Conservation (phyloP, 2,797 vertebrate genomes). For the Coregonus ussuriensis region DNA sequence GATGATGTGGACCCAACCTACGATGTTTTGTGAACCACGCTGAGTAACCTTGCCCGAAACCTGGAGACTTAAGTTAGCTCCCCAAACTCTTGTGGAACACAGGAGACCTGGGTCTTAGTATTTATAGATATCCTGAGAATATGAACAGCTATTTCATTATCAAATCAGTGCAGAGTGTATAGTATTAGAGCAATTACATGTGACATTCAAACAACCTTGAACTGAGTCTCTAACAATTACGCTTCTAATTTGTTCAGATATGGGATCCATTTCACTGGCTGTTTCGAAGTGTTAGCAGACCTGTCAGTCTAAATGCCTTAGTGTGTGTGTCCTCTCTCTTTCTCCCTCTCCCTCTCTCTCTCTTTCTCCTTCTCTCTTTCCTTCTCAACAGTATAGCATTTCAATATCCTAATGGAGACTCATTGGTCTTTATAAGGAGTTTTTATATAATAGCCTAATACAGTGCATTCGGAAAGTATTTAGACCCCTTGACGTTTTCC, state of each 20-base stretch:
- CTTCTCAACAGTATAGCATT: neutral
- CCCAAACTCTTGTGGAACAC: neutral
- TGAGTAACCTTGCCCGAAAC: neutral
- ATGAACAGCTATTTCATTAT: neutral
- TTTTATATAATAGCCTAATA: neutral
- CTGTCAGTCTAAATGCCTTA: neutral
- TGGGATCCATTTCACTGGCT: neutral
- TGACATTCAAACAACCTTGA: slow-evolving; percentile 3
- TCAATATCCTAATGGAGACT: neutral
- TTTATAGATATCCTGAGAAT: neutral
- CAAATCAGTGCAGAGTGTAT: neutral
- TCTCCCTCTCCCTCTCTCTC: neutral
- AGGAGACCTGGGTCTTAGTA: neutral
- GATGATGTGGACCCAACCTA: neutral
- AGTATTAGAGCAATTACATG: neutral
- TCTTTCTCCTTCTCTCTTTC: neutral
- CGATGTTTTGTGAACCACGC: neutral
- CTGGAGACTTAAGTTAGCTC: neutral
- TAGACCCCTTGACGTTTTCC: too few species aligned
- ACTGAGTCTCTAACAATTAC: neutral
- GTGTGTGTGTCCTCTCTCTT: neutral
- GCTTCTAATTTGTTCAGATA: neutral
- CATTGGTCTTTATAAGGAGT: neutral
- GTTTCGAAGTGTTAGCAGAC: neutral
- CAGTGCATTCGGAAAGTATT: too few species aligned